A percentile compares a stretch with the other conserved stretches of the same genome.
phyloP scores from a whole-genome alignment of 2,113 vertebrate genomes.

The Carettochelys insculpta region DNA sequence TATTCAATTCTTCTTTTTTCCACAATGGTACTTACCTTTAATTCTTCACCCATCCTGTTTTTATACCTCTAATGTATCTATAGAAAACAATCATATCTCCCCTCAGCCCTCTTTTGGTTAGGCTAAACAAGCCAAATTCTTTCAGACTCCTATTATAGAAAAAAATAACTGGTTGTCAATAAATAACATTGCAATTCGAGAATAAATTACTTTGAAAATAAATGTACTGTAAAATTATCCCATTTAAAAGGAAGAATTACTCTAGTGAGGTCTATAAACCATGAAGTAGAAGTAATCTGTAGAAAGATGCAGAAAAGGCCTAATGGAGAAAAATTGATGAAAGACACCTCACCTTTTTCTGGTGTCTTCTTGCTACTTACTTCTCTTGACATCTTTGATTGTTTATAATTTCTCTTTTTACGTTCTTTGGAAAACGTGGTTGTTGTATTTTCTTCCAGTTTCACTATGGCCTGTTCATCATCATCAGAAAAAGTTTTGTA shows the following conservation, averaged over 20 bases:
- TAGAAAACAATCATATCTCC: neutral
- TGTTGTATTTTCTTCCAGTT: constrained; percentile 54
- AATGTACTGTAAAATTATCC: neutral
- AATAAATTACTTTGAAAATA: neutral
- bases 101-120: neutral
- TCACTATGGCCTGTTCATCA: constrained; percentile 45
- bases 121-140: neutral
- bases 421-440: neutral
- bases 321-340: constrained; percentile 28
- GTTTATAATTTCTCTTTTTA: constrained; percentile 41
- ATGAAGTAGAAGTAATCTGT: constrained; percentile 37
- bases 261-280: neutral
- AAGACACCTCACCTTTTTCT: constrained; percentile 79
- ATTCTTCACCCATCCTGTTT: neutral
- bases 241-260: neutral
- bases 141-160: neutral
- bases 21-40: neutral
- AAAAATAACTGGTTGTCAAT: constrained; percentile 5
- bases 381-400: constrained; percentile 35
- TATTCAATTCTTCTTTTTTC: neutral
- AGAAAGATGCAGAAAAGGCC: constrained; percentile 28
- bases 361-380: constrained; percentile 67
- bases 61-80: neutral
- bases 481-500: constrained; percentile 48
- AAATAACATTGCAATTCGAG: constrained; percentile 12